Evolutionary conservation across 1,140 invertebrate species (phyloP).

Genomic region (Amyelois transitella): DNA sequence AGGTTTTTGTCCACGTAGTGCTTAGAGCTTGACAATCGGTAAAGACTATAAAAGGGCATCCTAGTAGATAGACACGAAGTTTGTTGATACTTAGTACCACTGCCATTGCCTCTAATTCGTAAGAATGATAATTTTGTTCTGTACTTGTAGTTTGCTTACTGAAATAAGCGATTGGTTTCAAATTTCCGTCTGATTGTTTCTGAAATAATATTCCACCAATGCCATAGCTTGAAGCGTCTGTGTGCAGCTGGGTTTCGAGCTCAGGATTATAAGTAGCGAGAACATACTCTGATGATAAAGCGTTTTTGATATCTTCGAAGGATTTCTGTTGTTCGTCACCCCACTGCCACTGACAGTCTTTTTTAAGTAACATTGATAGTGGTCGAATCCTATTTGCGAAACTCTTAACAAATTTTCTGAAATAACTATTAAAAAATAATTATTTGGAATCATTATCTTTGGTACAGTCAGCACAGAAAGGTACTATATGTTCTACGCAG

Average conservation of each 20-base stretch:
- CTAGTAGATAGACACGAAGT: slow-evolving; percentile 47
- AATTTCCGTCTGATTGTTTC: slow-evolving; percentile 10
- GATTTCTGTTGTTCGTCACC: slow-evolving; percentile 13
- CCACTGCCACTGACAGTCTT: slow-evolving; percentile 17
- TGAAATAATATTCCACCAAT: slow-evolving; percentile 13
- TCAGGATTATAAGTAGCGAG: slow-evolving; percentile 12
- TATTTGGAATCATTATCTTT: too few relatives aligned
- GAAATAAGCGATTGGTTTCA: slow-evolving; percentile 8
- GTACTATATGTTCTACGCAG: too few relatives aligned
- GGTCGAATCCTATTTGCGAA: slow-evolving; percentile 23
- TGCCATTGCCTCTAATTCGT: slow-evolving; percentile 47
- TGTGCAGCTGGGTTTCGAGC: slow-evolving; percentile 17
- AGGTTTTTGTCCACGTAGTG: slow-evolving; percentile 36
- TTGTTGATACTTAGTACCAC: slow-evolving; percentile 36
- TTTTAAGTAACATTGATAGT: slow-evolving; percentile 19
- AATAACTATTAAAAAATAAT: too few relatives aligned
- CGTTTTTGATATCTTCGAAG: slow-evolving; percentile 11
- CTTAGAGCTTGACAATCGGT: slow-evolving; percentile 50
- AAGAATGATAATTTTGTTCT: slow-evolving; percentile 44
- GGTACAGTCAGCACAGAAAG: too few relatives aligned
- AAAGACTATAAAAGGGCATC: slow-evolving; percentile 35
- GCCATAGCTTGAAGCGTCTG: slow-evolving; percentile 9
- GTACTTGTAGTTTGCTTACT: slow-evolving; percentile 4
- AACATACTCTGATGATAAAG: not conserved
- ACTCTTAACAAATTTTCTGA: slow-evolving; percentile 24